Base-by-base conservation (phyloP, 2,888 invertebrate genomes). In the Drosophila mettleri region DNA sequence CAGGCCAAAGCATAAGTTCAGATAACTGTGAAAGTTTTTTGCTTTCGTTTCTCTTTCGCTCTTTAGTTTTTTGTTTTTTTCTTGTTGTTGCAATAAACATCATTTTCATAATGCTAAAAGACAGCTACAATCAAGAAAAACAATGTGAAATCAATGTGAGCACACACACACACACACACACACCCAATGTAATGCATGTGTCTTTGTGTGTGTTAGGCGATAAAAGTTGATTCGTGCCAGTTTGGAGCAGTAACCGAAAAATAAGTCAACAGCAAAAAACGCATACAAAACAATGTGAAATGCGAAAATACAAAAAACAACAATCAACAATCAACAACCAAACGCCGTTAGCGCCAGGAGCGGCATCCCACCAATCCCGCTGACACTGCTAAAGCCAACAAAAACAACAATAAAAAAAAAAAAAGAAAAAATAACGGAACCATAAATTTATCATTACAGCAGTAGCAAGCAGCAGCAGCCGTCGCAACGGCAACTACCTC, bases 191-290 rank as follows among this genome's bases (percentile, higher is more conserved):
- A 29, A 8, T 18, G 12, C 49, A 20, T 24, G n/a, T 31, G 5
- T 24, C 31, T 16, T 9, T 48, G 51, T 54, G 59, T 51, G 64
- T 20, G 24, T 52, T 70, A 61, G 74, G 78, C 74, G 70, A 81
- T 84, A 86, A 77, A 86, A 84, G 70, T 86, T 80, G 81, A 87
- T 78, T 81, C 81, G 81, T 86, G 87, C 85, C 81, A 81, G 87
- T 77, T 77, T 76, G 61, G 65, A 74, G 55, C 61, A 53, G 74
- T 57, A 72, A 72, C 74, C 69, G 20, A 78, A 64, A 67, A 55
- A 59, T n/a, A 51, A 36, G 7, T 36, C 45, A 22, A 39, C 58
- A 38, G 39, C 22, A 41, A 57, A 39, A 46, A 48, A 29, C 53
- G 74, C 74, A 70, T 76, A 64, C 61, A 67, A 58, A 74, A 74